Conservation (phyloP, 2,888 invertebrate species). For the Calephelis perditalis region DNA sequence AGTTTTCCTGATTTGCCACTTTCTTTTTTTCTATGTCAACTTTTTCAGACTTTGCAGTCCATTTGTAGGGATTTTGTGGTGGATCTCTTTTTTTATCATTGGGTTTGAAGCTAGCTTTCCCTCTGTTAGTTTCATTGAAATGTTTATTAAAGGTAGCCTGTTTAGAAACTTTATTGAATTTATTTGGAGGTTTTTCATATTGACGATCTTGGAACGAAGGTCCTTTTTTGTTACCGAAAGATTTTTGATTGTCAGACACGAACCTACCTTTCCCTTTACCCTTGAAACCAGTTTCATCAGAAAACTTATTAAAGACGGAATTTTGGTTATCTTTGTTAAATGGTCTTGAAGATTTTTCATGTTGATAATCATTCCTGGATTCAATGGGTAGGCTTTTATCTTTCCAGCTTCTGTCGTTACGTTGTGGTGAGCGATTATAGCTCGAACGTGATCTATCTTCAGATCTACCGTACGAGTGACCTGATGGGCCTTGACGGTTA, state of each 20-base stretch:
- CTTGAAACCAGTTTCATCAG: background rate
- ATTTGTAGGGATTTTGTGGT: background rate
- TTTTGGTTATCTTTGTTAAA: background rate
- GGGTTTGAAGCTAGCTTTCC: background rate
- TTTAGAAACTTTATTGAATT: background rate
- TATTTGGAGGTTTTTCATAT: background rate
- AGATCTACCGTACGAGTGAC: background rate
- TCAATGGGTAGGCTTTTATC: background rate
- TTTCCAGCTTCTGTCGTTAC: background rate
- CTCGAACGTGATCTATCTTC: background rate
- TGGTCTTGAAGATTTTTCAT: background rate
- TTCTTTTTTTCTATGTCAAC: background rate
- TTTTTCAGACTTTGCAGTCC: background rate
- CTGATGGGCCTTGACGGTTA: background rate
- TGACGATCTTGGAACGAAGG: too few species aligned
- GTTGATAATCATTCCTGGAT: background rate
- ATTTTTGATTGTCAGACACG: too few species aligned
- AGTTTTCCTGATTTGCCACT: slow-evolving; percentile 12
- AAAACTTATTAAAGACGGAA: background rate
- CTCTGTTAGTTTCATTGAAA: background rate
- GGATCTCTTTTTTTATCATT: background rate
- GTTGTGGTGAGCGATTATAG: background rate
- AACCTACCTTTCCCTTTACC: too few species aligned
- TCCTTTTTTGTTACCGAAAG: too few species aligned
- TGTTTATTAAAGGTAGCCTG: background rate